Evolutionary conservation across 2,797 vertebrate species (phyloP).

Genomic region (Pipistrellus nathusii): DNA sequence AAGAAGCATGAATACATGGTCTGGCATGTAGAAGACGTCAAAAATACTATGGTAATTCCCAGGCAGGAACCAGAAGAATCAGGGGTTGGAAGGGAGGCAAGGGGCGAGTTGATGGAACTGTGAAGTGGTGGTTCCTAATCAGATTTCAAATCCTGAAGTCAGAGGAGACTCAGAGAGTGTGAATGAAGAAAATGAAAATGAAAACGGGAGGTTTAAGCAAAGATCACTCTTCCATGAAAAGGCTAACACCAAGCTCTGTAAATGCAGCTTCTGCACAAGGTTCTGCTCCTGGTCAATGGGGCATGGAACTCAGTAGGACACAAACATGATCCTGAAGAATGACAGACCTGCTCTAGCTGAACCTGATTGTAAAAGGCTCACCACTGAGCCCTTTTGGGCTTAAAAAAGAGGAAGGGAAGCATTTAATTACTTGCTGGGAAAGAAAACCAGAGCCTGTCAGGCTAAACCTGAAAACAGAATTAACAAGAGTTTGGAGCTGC

Average conservation of each 20-base stretch:
- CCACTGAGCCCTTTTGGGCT: not conserved
- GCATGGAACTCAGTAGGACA: not conserved
- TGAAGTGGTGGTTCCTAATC: not conserved
- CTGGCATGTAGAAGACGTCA: not conserved
- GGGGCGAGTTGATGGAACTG: not conserved
- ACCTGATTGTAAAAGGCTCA: not conserved
- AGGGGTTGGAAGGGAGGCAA: not conserved
- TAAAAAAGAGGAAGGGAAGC: not conserved
- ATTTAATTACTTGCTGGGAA: not conserved
- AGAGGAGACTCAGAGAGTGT: not conserved
- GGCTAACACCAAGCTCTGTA: not conserved
- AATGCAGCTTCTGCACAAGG: not conserved
- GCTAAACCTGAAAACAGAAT: not conserved
- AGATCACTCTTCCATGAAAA: not conserved
- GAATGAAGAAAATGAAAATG: not conserved
- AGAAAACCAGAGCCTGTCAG: not conserved
- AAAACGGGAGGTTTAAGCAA: not conserved
- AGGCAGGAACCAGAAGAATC: not conserved
- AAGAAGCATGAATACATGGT: not conserved
- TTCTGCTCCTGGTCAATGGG: not conserved
- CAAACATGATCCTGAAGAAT: not conserved
- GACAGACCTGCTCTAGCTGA: not conserved
- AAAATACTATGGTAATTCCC: not conserved
- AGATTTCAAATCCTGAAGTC: conserved; percentile 19
- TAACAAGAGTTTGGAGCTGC: not conserved